A percentile compares a stretch with the other conserved stretches of the same genome.
Conservation (phyloP, 2,113 vertebrate species). For the Drymodes brunneopygia region DNA sequence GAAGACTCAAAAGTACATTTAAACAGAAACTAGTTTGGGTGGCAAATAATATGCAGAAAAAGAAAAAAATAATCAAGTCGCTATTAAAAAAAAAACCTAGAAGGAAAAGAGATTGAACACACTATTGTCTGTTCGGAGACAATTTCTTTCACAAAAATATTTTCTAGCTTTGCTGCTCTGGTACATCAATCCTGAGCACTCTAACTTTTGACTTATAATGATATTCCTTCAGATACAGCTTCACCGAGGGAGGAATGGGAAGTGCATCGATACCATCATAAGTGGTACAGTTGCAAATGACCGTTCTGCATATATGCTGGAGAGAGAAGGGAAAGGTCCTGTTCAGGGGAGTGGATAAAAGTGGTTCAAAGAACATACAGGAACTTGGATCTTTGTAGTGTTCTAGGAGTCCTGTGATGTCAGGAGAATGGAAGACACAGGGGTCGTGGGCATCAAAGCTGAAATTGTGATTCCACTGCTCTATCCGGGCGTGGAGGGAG, state of each 20-base stretch:
- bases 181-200: conserved; percentile 76
- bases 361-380: conserved; percentile 97
- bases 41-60: conserved; percentile 5
- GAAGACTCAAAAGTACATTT: conserved; percentile 48
- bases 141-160: conserved; percentile 25
- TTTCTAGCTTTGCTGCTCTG: conserved; percentile 68
- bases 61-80: background rate
- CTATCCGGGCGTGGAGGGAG: conserved; percentile 93
- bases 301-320: conserved; percentile 90
- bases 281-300: conserved; percentile 90
- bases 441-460: conserved; percentile 96
- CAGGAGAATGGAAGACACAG: conserved; percentile 91
- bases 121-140: background rate
- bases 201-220: conserved; percentile 88
- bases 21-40: background rate
- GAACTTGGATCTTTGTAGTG: conserved; percentile 94
- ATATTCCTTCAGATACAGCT: conserved; percentile 91
- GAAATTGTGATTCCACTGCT: conserved; percentile 95
- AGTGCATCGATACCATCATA: conserved; percentile 87
- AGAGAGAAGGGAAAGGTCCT: conserved; percentile 92
- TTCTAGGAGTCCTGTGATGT: conserved; percentile 89
- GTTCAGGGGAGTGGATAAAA: conserved; percentile 87
- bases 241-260: conserved; percentile 85
- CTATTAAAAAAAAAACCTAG: background rate
- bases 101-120: background rate